Percentiles rank a stretch among this genome's conserved stretches.
phyloP scores from a whole-genome alignment of 2,888 invertebrate species.

The Scaptomyza caliginosa region DNA sequence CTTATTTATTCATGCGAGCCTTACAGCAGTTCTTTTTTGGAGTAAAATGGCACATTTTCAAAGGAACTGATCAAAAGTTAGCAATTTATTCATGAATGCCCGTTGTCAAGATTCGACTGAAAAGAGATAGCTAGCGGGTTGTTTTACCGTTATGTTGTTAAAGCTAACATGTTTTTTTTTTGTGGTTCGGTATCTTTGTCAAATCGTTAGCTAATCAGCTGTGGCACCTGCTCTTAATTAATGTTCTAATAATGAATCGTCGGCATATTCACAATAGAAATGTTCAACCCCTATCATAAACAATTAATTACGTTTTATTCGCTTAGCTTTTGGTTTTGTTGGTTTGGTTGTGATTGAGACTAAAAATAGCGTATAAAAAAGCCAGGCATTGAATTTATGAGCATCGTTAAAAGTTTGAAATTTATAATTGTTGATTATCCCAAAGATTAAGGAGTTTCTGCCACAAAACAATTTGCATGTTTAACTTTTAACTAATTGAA shows the following conservation, averaged over 20 bases:
- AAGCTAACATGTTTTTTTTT: conserved; percentile 19
- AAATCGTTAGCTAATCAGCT: conserved; percentile 42
- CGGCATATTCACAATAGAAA: conserved; percentile 50
- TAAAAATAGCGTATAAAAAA: neutral
- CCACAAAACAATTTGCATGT: neutral
- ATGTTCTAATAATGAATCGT: conserved; percentile 57
- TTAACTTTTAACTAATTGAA: conserved; percentile 16
- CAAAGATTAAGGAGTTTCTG: neutral
- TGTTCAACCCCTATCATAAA: conserved; percentile 21
- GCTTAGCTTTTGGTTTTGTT: neutral
- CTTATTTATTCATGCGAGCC: conserved; percentile 33
- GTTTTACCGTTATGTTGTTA: conserved; percentile 12
- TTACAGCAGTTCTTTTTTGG: conserved; percentile 46
- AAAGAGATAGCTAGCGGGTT: neutral
- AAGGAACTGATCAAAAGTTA: conserved; percentile 22
- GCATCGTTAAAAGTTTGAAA: neutral
- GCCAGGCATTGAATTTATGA: conserved; percentile 14
- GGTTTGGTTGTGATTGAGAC: neutral
- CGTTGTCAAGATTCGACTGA: conserved; percentile 42
- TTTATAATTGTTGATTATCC: neutral
- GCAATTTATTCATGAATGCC: conserved; percentile 15
- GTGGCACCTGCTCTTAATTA: conserved; percentile 49
- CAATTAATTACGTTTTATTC: conserved; percentile 41
- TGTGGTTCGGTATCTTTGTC: conserved; percentile 7
- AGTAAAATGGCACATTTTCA: conserved; percentile 41